Conservation (phyloP, 2,113 vertebrate genomes). For the Rhea pennata region DNA sequence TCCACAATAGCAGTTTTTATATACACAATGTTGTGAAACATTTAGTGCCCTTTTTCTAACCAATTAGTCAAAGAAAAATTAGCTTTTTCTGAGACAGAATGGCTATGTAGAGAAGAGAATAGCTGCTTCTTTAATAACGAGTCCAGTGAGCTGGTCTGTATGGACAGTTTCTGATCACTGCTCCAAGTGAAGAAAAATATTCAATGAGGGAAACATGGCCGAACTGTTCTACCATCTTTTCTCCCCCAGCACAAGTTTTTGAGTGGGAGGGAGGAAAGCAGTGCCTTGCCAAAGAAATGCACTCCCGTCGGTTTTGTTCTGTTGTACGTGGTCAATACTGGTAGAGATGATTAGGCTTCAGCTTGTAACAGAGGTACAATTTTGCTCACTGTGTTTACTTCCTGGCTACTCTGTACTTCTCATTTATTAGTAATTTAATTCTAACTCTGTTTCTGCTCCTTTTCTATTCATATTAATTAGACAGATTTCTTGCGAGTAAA, state of each 20-base stretch:
- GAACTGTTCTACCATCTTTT: background rate
- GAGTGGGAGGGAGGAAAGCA: background rate
- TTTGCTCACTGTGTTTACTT: conserved; percentile 13
- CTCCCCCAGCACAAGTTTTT: background rate
- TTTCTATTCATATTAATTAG: background rate
- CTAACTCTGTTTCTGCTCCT: conserved; percentile 7
- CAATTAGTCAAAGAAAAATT: background rate
- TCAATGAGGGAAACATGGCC: background rate
- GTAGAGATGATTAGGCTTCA: conserved; percentile 20
- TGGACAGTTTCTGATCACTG: background rate
- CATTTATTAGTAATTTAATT: conserved; percentile 23
- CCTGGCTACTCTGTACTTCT: background rate
- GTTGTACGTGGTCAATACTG: background rate
- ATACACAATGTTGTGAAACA: background rate
- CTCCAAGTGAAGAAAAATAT: background rate
- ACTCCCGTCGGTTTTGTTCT: background rate
- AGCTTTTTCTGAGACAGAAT: background rate
- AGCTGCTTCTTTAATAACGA: background rate
- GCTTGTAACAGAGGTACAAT: background rate
- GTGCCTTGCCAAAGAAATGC: background rate
- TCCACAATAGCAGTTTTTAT: background rate
- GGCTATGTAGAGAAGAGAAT: background rate
- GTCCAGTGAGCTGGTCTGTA: background rate
- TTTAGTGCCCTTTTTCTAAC: background rate
- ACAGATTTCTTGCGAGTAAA: background rate